These are phyloP conservation scores for Ciconia maguari DNA, from an alignment of 2,113 vertebrate genomes.

Conservation along the genomic window DNA sequence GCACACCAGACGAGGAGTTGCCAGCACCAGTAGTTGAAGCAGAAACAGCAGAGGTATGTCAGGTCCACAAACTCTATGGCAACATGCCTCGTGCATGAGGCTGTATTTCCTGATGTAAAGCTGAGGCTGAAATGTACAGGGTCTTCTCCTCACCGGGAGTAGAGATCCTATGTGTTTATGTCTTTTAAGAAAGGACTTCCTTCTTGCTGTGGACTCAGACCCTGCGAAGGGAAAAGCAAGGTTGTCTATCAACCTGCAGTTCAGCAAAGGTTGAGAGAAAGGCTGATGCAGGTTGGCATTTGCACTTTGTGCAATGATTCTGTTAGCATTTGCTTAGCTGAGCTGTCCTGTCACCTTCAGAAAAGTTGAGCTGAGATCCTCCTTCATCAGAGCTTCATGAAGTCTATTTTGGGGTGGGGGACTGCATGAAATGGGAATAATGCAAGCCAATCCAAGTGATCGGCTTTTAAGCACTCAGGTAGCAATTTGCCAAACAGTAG, in stretches of 20 bases:
- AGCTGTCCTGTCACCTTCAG: neutral
- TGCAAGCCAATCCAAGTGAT: neutral
- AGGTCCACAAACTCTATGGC: neutral
- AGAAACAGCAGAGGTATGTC: neutral
- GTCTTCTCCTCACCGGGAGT: neutral
- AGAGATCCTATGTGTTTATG: neutral
- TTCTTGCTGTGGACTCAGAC: neutral
- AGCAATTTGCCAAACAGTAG: neutral
- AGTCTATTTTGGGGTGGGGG: neutral
- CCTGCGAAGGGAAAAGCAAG: neutral
- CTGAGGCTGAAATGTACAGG: neutral
- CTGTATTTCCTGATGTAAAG: neutral
- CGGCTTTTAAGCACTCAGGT: neutral
- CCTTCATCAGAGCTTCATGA: neutral
- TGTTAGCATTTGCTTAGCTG: neutral
- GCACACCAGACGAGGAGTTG: rapidly evolving
- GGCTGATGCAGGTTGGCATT: neutral
- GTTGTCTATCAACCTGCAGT: neutral
- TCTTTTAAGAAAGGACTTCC: neutral
- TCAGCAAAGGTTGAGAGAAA: neutral
- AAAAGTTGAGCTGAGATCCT: neutral
- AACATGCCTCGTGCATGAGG: neutral
- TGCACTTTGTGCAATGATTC: neutral
- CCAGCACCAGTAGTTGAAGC: neutral
- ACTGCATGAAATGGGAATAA: neutral